Evolutionary conservation across 2,113 vertebrate species (phyloP).

Genomic region (Cavia aperea): DNA sequence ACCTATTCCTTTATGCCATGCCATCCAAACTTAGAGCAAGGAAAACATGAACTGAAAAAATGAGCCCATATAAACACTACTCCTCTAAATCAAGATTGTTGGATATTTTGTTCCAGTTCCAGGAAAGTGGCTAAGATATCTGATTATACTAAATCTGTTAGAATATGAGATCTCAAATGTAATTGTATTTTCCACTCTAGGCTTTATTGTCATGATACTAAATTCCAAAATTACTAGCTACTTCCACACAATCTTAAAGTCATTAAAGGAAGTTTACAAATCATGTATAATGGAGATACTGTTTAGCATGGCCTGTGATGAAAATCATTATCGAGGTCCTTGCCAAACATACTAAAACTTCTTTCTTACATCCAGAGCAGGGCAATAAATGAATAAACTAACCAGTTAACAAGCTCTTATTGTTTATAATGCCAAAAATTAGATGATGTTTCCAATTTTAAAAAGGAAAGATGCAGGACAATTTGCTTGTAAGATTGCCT

Average conservation of each 20-base stretch:
- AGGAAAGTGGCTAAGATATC: not conserved
- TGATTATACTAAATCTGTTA: not conserved
- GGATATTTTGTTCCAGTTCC: not conserved
- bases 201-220: not conserved
- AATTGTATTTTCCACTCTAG: not conserved
- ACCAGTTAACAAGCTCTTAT: not conserved
- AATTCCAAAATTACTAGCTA: not conserved
- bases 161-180: not conserved
- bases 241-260: not conserved
- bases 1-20: not conserved
- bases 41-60: not conserved
- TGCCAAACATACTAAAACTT: not conserved
- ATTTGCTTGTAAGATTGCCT: not conserved
- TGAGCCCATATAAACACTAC: not conserved
- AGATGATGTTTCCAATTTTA: not conserved
- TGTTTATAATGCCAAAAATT: not conserved
- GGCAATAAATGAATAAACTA: not conserved
- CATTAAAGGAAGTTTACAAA: not conserved
- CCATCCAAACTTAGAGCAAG: not conserved
- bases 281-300: not conserved
- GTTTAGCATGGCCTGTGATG: not conserved
- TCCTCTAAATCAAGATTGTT: not conserved
- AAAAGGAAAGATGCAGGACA: not conserved
- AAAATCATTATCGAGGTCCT: not conserved
- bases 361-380: not conserved